Evolutionary conservation across 2,797 vertebrate genomes (phyloP), one percentile per base, ranked within the genome.

Genomic region (Zenarchopterus dispar): DNA sequence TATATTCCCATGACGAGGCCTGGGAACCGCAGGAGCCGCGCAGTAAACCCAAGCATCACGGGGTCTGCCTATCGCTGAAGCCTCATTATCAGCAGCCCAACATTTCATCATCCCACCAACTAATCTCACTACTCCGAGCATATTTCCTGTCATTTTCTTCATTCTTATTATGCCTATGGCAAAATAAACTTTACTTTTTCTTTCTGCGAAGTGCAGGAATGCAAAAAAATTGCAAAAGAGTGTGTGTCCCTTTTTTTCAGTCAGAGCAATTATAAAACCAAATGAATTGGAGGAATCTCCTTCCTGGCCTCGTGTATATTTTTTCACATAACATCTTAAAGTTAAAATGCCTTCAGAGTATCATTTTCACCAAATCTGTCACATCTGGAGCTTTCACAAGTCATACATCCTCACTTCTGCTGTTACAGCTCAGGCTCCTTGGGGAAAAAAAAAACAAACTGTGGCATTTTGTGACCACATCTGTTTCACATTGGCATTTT

Each of bases 401-500:
- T 45, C 63, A 63, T 84, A 71, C 17, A 19, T 68, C 71, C 65
- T 80, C 58, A 42, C 73, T 63, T 82, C 67, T 78, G 53, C 11
- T 23, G 26, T 76, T 81, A 73, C 75, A 52, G 18, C 58, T 61
- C 33, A 21, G 58, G 48, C 42, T 13, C 47, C 36, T 52, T 68
- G 16, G 22, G 19, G 26, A 46, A 46, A 21, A 58, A 19, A 45
- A 52, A 47, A 44, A 56, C 58, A 18, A 10, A 17, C 74, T 11
- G 64, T 3, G 6, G 48, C 59, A 64, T 62, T 58, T 67, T 56
- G 48, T 72, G 58, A 62, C 71, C 80, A 89, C 88, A 91, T 92
- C 88, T 91, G 91, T 67, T 89, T 88, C 53, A 33, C 51, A 54
- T 90, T 88, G 83, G 50, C 73, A 77, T 78, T 89, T 86, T 21